These are phyloP conservation scores for Corythaixoides concolor DNA, from an alignment of 2,113 vertebrate species.

Conservation along the genomic window DNA sequence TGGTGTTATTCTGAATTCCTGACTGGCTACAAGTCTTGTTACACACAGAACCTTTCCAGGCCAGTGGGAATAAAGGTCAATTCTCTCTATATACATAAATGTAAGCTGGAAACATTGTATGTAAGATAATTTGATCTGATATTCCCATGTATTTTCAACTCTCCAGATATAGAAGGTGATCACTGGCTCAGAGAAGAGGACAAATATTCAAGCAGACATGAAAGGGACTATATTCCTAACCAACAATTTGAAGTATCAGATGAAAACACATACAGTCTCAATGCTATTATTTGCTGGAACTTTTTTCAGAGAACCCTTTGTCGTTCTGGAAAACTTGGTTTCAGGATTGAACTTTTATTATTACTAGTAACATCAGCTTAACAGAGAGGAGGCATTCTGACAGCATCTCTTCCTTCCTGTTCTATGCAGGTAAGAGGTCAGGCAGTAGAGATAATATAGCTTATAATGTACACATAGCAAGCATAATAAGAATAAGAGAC, in stretches of 20 bases:
- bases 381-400: not conserved
- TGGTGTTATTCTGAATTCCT: not conserved
- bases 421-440: not conserved
- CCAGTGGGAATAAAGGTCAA: not conserved
- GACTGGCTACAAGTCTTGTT: not conserved
- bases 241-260: not conserved
- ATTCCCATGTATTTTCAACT: not conserved
- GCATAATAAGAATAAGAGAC: not conserved
- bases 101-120: not conserved
- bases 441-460: not conserved
- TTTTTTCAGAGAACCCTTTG: not conserved
- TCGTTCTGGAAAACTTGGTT: not conserved
- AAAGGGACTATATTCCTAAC: not conserved
- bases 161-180: not conserved
- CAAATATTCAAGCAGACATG: not conserved
- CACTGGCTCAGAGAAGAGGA: not conserved
- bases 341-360: not conserved
- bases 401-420: not conserved
- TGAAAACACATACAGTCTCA: not conserved
- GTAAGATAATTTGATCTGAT: not conserved
- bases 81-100: not conserved
- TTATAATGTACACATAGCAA: not conserved
- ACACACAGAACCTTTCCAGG: not conserved
- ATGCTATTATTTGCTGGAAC: not conserved
- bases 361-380: not conserved